These are phyloP conservation scores for Philonicus albiceps DNA, from an alignment of 2,888 invertebrate species.

Conservation along the genomic window DNA sequence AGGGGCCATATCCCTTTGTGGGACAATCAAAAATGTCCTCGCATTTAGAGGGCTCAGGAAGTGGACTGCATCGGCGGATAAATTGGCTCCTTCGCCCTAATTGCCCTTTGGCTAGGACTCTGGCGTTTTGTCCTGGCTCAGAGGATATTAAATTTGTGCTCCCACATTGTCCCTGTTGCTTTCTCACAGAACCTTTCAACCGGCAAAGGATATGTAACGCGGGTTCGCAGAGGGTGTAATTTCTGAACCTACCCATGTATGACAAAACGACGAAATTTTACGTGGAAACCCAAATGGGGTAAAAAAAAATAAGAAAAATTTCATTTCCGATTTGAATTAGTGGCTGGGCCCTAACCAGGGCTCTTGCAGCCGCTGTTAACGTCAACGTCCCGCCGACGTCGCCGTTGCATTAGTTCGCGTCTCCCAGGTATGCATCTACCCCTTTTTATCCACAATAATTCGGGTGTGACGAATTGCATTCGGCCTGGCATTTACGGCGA, in stretches of 20 bases:
- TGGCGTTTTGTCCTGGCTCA: background rate
- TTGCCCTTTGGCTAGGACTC: slow-evolving; percentile 30
- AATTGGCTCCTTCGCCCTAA: slow-evolving; percentile 46
- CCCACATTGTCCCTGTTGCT: slow-evolving; percentile 39
- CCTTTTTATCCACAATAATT: slow-evolving; percentile 48
- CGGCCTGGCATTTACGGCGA: slow-evolving; percentile 2
- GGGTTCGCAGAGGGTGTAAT: slow-evolving; percentile 45
- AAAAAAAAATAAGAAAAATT: slow-evolving; percentile 39
- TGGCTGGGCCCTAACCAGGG: slow-evolving; percentile 45
- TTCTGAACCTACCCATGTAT: slow-evolving; percentile 49
- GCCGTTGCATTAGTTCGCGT: slow-evolving; percentile 15
- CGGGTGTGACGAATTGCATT: slow-evolving; percentile 50
- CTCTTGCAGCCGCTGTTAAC: slow-evolving; percentile 7
- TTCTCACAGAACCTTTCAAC: slow-evolving; percentile 39
- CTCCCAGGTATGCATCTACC: slow-evolving; percentile 45
- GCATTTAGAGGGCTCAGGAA: slow-evolving; percentile 41
- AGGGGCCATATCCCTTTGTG: background rate
- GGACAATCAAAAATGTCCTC: background rate
- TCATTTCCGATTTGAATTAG: slow-evolving; percentile 50
- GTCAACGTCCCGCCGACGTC: background rate
- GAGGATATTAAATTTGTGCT: slow-evolving; percentile 48
- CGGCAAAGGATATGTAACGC: slow-evolving; percentile 20
- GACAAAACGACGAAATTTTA: slow-evolving; percentile 46
- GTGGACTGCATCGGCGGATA: slow-evolving; percentile 46
- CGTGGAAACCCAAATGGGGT: slow-evolving; percentile 12